Percentiles rank a stretch among this genome's conserved stretches.
These are phyloP conservation scores for Melospiza melodia DNA, from an alignment of 2,113 vertebrate species.

Conservation along the genomic window DNA sequence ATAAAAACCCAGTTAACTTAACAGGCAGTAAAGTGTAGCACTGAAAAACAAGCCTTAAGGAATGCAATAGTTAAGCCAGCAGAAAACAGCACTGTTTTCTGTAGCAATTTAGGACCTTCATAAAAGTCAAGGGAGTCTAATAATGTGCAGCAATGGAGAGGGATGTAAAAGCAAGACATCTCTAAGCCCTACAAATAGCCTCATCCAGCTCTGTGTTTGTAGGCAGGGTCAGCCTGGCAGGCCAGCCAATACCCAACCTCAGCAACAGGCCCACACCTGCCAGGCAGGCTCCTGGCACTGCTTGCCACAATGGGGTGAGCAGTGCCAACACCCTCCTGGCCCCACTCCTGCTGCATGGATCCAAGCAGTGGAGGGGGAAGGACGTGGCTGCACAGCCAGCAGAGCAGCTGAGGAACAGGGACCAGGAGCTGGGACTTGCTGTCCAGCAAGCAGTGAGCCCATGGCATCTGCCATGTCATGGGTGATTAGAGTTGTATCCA, in stretches of 20 bases:
- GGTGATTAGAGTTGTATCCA: not conserved
- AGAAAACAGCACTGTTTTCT: conserved; percentile 28
- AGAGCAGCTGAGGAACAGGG: not conserved
- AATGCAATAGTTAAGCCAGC: conserved; percentile 32
- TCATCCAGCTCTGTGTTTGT: not conserved
- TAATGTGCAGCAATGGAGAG: not conserved
- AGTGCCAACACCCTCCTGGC: not conserved
- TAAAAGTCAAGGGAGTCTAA: conserved; percentile 27
- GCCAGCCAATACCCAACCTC: not conserved
- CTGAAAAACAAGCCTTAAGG: conserved; percentile 51
- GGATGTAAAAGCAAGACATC: not conserved
- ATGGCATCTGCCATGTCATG: fast-evolving
- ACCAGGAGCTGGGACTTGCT: not conserved
- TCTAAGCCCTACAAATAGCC: not conserved
- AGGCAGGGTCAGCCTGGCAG: not conserved
- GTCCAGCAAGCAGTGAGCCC: not conserved
- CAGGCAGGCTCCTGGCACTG: not conserved
- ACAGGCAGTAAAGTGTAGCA: conserved; percentile 21
- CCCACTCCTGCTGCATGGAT: not conserved
- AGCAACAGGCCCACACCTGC: not conserved
- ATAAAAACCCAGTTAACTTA: conserved; percentile 64
- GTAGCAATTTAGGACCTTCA: conserved; percentile 29
- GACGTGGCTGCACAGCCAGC: not conserved
- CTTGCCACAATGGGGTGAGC: not conserved
- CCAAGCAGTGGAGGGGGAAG: not conserved